These are phyloP conservation scores for Paguma larvata DNA, from an alignment of 2,797 vertebrate genomes.

Conservation along the genomic window DNA sequence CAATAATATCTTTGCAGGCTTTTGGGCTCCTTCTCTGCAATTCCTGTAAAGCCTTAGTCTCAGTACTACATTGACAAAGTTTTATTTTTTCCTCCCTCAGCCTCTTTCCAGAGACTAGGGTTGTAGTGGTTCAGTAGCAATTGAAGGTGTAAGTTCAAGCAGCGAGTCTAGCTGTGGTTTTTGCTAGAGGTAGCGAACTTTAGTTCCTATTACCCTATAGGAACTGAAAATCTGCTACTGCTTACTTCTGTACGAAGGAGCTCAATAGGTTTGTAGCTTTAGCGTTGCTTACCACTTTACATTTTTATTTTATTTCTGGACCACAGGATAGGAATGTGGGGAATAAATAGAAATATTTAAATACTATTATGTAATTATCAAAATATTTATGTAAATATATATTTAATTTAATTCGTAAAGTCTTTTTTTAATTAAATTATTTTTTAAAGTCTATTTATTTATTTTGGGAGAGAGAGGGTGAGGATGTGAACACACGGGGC, in stretches of 20 bases:
- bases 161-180: background rate
- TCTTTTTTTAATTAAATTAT: background rate
- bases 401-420: background rate
- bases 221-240: background rate
- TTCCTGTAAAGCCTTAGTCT: constrained; percentile 27
- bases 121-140: background rate
- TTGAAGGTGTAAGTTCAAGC: background rate
- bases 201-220: background rate
- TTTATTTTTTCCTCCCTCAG: background rate
- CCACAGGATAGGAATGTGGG: background rate
- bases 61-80: background rate
- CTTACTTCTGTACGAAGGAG: background rate
- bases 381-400: background rate
- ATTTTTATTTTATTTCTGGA: constrained; percentile 55
- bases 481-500: no score
- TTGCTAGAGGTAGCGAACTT: background rate
- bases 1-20: background rate
- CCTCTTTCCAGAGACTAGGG: background rate
- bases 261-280: background rate
- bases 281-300: background rate
- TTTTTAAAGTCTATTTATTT: no score
- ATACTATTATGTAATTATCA: background rate
- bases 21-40: background rate
- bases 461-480: no score
- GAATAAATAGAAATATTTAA: background rate